Conservation (phyloP, 2,888 invertebrate species). For the Sympetrum striolatum region DNA sequence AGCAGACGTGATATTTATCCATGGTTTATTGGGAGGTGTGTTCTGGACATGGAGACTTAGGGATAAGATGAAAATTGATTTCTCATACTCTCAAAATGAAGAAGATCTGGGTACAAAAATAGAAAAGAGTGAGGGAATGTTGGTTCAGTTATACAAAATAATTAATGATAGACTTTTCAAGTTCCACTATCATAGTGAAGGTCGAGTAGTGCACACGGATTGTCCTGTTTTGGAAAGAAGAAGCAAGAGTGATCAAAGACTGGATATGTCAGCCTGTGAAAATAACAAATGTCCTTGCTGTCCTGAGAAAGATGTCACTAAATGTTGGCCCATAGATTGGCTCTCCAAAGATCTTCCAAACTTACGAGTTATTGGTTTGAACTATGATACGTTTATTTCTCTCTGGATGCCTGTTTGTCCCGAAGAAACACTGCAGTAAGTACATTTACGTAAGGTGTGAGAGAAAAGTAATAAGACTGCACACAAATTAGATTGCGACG, state of each 20-base stretch:
- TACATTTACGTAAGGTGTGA: background rate
- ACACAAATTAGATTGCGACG: no score
- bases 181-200: background rate
- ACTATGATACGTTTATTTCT: constrained; percentile 85
- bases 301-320: constrained; percentile 60
- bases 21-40: constrained; percentile 91
- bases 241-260: background rate
- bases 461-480: no score
- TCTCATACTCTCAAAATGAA: background rate
- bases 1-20: constrained; percentile 88
- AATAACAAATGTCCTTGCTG: constrained; percentile 45
- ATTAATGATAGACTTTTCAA: background rate
- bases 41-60: constrained; percentile 94
- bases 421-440: constrained; percentile 61
- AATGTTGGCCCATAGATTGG: constrained; percentile 97
- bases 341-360: constrained; percentile 79
- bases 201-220: background rate
- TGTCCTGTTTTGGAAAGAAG: background rate
- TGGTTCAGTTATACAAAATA: background rate
- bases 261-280: background rate
- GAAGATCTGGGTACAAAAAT: background rate
- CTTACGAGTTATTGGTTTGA: constrained; percentile 81
- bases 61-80: constrained; percentile 58
- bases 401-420: constrained; percentile 81
- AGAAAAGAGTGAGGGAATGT: background rate